Evolutionary conservation across 2,888 invertebrate genomes (phyloP), one percentile per base, ranked within the genome.

Genomic region (Escarpia spicata): DNA sequence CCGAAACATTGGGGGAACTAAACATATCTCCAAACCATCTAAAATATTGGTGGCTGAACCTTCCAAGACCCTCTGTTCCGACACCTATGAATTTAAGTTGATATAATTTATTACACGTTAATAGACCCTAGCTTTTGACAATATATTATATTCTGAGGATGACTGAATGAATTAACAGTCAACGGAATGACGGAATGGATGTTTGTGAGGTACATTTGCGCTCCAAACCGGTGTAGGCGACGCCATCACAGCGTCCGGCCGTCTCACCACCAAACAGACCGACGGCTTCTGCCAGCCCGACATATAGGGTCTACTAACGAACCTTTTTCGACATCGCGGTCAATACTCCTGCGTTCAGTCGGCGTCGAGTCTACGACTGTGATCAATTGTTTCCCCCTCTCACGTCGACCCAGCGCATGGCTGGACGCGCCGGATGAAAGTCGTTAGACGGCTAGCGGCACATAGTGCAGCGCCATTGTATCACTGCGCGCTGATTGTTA

Each of bases 321-420:
- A 75, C 75, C 19, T 75, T 75, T 75, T 75, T 75, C 75, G 75
- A 75, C 75, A 26, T 2, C 75, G 75, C 75, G 75, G 75, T 75
- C 75, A 75, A 75, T 75, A 75, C 6, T 75, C 75, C 75, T 26
- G 75, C 75, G 75, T 75, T 26, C 75, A 75, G 75, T 75, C n/a
- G 75, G 19, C 75, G 75, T 75, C 75, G 75, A 2, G 75, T n/a
- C 75, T 75, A 26, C 75, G 75, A n/a, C 75, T 26, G 19, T 75
- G 75, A 75, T 75, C 75, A 75, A 75, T 75, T 75, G 75, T 75
- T 75, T 75, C 75, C 75, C 75, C n/a, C n/a, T 75, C 75, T 75
- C 75, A 26, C 75, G 75, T 15, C 75, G n/a, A 75, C 4, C 26
- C 75, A 75, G 6, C 75, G n/a, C 75, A 26, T 15, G 19, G 75